Base-by-base conservation (phyloP, 2,888 invertebrate species). In the Crepidodera aurea region DNA sequence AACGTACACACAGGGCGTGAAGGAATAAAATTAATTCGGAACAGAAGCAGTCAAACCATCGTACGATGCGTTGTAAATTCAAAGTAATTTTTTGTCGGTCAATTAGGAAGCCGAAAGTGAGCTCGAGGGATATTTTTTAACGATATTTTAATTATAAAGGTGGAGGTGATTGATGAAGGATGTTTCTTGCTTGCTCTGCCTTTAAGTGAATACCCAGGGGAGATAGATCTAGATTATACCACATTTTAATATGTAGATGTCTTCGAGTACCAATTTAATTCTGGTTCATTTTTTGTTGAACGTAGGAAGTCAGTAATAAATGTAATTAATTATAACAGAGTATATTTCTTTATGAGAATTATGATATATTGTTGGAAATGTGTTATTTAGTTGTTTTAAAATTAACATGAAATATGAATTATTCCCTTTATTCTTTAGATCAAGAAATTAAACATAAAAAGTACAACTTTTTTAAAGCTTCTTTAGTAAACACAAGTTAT, bases 121-220 rank as follows among this genome's bases (percentile, higher is more conserved):
- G 44, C 12, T 37, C 27, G 13, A 3, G 56, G 46, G 56, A 46
- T 44, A 27, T 46, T 19, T 48, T 56, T 57, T 57, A 57, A 57
- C 48, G 57, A 57, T 57, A 50, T 57, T 57, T 57, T 57, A 57
- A 57, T 57, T 57, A 57, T 39, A 50, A 48, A 39, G 48, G 57
- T 50, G 39, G 44, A 57, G 48, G 48, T 57, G 57, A 57, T 57
- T 57, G 57, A 57, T 57, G 57, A 39, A 39, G 13, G 32, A 39
- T 39, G 48, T 48, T 37, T 48, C 39, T 56, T 56, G 25, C 18
- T 46, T 46, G 12, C 34, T 12, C 22, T 44, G 12, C n/a, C 37
- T 34, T 44, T 29, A 55, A 55, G 55, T 44, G 55, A 55, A 55
- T 55, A 44, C 42, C 55, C 55, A 8, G 53, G 37, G 46, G 46